Percentiles rank a stretch among this genome's conserved stretches.
phyloP scores from a whole-genome alignment of 2,888 invertebrate genomes.

The Achlya flavicornis region DNA sequence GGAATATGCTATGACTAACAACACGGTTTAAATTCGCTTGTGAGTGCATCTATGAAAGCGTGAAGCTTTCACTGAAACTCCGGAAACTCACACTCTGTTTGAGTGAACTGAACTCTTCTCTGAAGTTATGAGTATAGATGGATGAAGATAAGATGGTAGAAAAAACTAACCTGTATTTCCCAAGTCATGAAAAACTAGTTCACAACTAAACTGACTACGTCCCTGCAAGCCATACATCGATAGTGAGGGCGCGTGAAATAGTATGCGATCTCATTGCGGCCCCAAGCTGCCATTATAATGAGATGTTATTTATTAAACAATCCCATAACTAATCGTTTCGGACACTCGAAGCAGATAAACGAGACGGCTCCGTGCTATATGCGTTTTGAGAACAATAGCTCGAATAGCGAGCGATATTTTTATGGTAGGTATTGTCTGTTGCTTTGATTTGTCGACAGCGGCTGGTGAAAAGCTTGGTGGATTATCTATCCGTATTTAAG shows the following conservation, averaged over 20 bases:
- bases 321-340: conserved; percentile 65
- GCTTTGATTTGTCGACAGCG: neutral
- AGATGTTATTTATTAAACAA: conserved; percentile 79
- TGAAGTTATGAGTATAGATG: too few relatives aligned
- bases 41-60: too few relatives aligned
- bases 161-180: neutral
- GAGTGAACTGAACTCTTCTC: too few relatives aligned
- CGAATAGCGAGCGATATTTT: neutral
- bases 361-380: conserved; percentile 21
- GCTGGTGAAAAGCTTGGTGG: too few relatives aligned
- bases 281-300: conserved; percentile 70
- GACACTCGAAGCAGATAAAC: conserved; percentile 36
- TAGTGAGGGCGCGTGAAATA: conserved; percentile 65
- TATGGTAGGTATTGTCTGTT: neutral
- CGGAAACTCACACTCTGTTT: too few relatives aligned
- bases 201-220: conserved; percentile 29
- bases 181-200: neutral
- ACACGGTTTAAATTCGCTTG: too few relatives aligned
- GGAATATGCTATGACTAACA: too few relatives aligned
- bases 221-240: conserved; percentile 45
- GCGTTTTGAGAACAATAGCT: neutral
- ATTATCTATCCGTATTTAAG: too few relatives aligned
- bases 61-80: too few relatives aligned
- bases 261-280: conserved; percentile 60
- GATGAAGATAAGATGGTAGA: too few relatives aligned